phyloP scores from a whole-genome alignment of 2,888 invertebrate species.

The Clostera curtula region DNA sequence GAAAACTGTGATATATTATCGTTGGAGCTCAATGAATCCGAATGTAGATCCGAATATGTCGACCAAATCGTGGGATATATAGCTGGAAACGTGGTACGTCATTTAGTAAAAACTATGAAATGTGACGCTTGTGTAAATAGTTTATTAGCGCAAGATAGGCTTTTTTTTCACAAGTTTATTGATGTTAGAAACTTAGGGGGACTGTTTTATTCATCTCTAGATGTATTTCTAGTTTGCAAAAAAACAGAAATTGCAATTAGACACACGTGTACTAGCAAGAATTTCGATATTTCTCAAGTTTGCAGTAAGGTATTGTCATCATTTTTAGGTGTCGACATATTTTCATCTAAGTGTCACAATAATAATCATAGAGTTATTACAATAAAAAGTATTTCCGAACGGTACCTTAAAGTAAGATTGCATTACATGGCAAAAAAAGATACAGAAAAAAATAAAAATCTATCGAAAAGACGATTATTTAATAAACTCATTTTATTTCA shows the following conservation, averaged over 20 bases:
- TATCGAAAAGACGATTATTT: conserved; percentile 3
- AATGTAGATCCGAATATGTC: background rate
- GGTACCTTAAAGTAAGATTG: background rate
- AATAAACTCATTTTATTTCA: conserved; percentile 5
- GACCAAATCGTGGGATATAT: conserved; percentile 5
- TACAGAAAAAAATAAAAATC: background rate
- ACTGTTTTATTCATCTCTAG: conserved; percentile 1
- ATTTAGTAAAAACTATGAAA: conserved; percentile 1
- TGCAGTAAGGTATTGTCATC: background rate
- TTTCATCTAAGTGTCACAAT: background rate
- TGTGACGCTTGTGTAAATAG: conserved; percentile 1
- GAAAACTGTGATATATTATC: background rate
- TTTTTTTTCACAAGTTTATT: conserved; percentile 4
- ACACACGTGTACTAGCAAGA: background rate
- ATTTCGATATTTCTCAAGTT: background rate
- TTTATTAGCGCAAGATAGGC: conserved; percentile 3
- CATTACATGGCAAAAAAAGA: conserved; percentile 1
- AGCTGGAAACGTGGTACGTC: conserved; percentile 1
- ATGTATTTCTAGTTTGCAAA: conserved; percentile 2
- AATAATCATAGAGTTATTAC: background rate
- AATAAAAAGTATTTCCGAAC: background rate
- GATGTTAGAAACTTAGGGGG: conserved; percentile 1
- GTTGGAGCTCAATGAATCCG: background rate
- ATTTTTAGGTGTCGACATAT: background rate
- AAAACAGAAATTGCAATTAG: conserved; percentile 1